Evolutionary conservation across 2,113 vertebrate genomes (phyloP), one percentile per base, ranked within the genome.

Genomic region (Suncus etruscus): DNA sequence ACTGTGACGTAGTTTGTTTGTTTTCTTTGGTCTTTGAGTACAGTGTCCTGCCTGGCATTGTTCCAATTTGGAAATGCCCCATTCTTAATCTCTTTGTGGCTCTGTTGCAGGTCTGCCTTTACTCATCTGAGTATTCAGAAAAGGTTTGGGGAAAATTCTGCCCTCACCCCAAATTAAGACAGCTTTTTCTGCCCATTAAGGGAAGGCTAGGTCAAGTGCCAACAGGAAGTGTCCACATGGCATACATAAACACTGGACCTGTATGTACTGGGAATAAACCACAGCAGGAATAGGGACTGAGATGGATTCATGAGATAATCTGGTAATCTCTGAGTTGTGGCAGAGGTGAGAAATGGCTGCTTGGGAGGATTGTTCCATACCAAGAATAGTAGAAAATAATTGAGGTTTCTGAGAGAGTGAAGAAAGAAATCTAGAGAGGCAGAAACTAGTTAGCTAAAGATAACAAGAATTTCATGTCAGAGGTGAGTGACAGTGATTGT

Each of bases 21-120:
- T 29, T 47, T 79, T 85, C 51, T 87, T 16, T 18, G 51, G n/a
- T 58, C 78, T 79, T 87, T 86, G 61, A 83, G 8, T 25, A 77
- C 63, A 39, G 9, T 90, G 58, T 47, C 32, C 74, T 89, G 27
- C 2, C 74, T 65, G 72, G 11, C n/a, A 54, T 84, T 32, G 39
- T 86, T 93, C 65, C 91, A 3, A 2, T 76, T 18, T 39, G 11
- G 48, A 76, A 69, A 76, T 72, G 5, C 8, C 14, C 8, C 50
- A 48, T 78, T n/a, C 50, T 84, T 70, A 32, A 48, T 65, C 31
- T 70, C 48, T 51, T 16, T 90, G 61, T 86, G 70, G 31, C n/a
- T 50, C 0, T 70, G 15, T 15, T 76, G 14, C 51, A 15, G 3
- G 22, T 32, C 48, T 88, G 12, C 58, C 47, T 72, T 95, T 16